A percentile compares a stretch with the other conserved stretches of the same genome.
phyloP scores from a whole-genome alignment of 2,797 vertebrate genomes.

The Danio kyathit region DNA sequence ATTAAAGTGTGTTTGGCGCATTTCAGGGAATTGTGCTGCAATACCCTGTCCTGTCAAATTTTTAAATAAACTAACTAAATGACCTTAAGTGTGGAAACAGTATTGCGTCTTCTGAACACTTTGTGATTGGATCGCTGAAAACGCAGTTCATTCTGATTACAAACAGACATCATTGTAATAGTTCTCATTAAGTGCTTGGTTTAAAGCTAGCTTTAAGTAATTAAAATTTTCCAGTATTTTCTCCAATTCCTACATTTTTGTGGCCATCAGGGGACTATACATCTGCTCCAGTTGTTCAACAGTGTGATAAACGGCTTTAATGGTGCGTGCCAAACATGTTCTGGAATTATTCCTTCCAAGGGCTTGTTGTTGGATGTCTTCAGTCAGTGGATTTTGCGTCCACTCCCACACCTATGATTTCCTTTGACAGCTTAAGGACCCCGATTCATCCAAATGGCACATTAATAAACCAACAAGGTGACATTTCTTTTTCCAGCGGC shows the following conservation, averaged over 20 bases:
- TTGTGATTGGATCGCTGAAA: no score
- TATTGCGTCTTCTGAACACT: no score
- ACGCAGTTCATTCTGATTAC: no score
- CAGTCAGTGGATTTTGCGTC: conserved; percentile 53
- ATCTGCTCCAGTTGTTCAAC: conserved; percentile 45
- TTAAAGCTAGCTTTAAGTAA: background rate
- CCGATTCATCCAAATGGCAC: conserved; percentile 50
- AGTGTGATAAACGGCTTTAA: conserved; percentile 40
- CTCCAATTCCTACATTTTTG: conserved; percentile 20
- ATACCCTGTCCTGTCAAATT: no score
- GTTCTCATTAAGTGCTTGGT: no score
- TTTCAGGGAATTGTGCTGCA: no score
- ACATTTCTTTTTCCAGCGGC: conserved; percentile 60
- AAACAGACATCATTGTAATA: no score
- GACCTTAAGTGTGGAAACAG: no score
- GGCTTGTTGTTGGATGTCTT: conserved; percentile 50
- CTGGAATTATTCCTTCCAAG: conserved; percentile 31
- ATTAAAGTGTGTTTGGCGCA: no score
- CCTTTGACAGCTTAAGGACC: conserved; percentile 58
- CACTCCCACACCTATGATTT: conserved; percentile 59
- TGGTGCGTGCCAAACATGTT: conserved; percentile 52
- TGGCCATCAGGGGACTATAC: conserved; percentile 52
- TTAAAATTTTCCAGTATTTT: background rate
- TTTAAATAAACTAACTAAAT: no score
- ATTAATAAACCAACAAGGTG: conserved; percentile 56